Evolutionary conservation across 2,113 vertebrate species (phyloP).

Genomic region (Peucedramus taeniatus): DNA sequence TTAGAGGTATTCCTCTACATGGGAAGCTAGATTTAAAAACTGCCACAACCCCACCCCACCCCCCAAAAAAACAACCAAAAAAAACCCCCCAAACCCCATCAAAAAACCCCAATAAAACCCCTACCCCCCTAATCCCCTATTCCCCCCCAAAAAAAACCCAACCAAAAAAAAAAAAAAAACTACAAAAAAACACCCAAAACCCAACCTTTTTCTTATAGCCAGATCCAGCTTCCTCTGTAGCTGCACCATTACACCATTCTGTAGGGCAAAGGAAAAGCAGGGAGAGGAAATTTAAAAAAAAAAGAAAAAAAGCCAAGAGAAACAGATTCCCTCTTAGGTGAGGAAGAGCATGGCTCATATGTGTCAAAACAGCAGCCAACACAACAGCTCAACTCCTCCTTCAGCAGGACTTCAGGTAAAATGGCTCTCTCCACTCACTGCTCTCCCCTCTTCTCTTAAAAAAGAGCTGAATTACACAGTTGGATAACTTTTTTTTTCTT

Average conservation of each 20-base stretch:
- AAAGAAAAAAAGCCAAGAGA: neutral
- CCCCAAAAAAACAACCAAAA: too few relatives aligned
- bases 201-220: neutral
- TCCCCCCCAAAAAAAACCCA: too few relatives aligned
- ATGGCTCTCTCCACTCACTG: neutral
- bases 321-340: neutral
- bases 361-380: neutral
- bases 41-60: too few relatives aligned
- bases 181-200: neutral
- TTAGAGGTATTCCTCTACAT: fast-evolving
- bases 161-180: neutral
- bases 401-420: neutral
- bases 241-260: neutral
- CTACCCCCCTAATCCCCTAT: too few relatives aligned
- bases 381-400: neutral
- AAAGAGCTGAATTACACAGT: neutral
- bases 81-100: neutral
- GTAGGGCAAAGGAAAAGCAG: neutral
- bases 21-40: neutral
- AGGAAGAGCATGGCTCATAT: neutral
- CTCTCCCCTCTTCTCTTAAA: neutral
- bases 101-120: neutral
- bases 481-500: neutral
- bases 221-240: neutral
- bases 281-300: fast-evolving